These are phyloP conservation scores for Rhynchonycteris naso DNA, from an alignment of 2,797 vertebrate genomes.

Conservation along the genomic window DNA sequence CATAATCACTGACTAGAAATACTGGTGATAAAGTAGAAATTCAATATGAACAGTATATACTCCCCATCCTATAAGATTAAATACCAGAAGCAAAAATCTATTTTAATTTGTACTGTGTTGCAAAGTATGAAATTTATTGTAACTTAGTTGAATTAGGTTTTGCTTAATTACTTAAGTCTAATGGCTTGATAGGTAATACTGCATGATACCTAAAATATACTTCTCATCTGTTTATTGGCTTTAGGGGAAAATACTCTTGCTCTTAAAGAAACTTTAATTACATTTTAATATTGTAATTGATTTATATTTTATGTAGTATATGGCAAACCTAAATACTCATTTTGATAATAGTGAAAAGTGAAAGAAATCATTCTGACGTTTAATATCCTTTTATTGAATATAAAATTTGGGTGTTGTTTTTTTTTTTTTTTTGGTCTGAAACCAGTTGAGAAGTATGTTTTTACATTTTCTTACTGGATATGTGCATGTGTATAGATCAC, in stretches of 20 bases:
- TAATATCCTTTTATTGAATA: background rate
- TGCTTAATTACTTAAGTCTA: slow-evolving; percentile 68
- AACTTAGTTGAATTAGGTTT: slow-evolving; percentile 65
- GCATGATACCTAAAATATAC: slow-evolving; percentile 84
- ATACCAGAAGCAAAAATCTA: slow-evolving; percentile 69
- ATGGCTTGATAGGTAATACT: slow-evolving; percentile 82
- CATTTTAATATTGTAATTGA: background rate
- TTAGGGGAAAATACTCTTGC: slow-evolving; percentile 42
- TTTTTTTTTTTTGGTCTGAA: background rate
- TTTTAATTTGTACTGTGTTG: slow-evolving; percentile 82
- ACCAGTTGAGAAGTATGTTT: slow-evolving; percentile 85
- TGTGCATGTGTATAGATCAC: slow-evolving; percentile 79
- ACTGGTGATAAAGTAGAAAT: slow-evolving; percentile 76
- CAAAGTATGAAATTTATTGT: slow-evolving; percentile 86
- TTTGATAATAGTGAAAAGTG: slow-evolving; percentile 25
- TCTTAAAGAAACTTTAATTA: slow-evolving; percentile 35
- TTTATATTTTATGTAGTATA: slow-evolving; percentile 53
- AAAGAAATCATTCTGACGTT: slow-evolving; percentile 39
- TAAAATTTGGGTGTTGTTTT: background rate
- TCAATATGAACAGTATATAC: slow-evolving; percentile 67
- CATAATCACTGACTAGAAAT: slow-evolving; percentile 75
- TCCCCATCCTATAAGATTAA: slow-evolving; percentile 60
- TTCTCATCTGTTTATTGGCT: slow-evolving; percentile 82
- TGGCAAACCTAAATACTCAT: background rate
- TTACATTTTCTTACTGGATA: slow-evolving; percentile 61